Evolutionary conservation across 30 jellyfish, hydroid and myxozoan species (phyloP), one percentile per base, ranked within the genome.

Genomic region (Aurelia aurita): DNA sequence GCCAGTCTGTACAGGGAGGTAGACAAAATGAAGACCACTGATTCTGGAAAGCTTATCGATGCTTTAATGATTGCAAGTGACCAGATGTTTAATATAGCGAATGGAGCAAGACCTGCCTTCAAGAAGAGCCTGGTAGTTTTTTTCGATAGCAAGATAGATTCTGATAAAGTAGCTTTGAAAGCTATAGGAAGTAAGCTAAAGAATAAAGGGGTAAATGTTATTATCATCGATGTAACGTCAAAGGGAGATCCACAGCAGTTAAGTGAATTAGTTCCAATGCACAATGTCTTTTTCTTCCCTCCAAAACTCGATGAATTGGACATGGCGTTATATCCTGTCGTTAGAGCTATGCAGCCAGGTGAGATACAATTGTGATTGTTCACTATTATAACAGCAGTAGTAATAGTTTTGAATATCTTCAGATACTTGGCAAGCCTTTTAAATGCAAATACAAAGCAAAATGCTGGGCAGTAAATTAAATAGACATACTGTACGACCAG

Each of bases 211-310:
- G 78, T 91, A 43, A 68, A 63, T 31, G 62, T 72, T 60, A 78
- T 91, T 44, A 83, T 79, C 16, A 79, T 91, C 64, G 96, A 80
- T 51, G 74, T 84, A 15, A 80, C 96, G 3, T 62, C 87, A 12
- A 67, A 78, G 18, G 58, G 35, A 3, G 93, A 72, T 64, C 55
- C 67, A 6, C 20, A 34, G 26, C 39, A 5, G 20, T 22, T 45
- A 26, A 11, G 43, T 25, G 82, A 57, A 18, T 32, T 58, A 1
- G 49, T 75, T 19, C 89, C 87, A 20, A 58, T 45, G 31, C 55
- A 74, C 35, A 86, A 90, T 58, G 91, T 82, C 55, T 82, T 73
- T 79, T 90, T 82, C 86, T 90, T 90, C 91, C 97, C 97, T 26
- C 94, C 91, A 23, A 66, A 32, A 10, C 60, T 90, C 21, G 89